A percentile compares a stretch with the other conserved stretches of the same genome.
These are phyloP conservation scores for Cactoblastis cactorum DNA, from an alignment of 2,888 invertebrate species.

Conservation along the genomic window DNA sequence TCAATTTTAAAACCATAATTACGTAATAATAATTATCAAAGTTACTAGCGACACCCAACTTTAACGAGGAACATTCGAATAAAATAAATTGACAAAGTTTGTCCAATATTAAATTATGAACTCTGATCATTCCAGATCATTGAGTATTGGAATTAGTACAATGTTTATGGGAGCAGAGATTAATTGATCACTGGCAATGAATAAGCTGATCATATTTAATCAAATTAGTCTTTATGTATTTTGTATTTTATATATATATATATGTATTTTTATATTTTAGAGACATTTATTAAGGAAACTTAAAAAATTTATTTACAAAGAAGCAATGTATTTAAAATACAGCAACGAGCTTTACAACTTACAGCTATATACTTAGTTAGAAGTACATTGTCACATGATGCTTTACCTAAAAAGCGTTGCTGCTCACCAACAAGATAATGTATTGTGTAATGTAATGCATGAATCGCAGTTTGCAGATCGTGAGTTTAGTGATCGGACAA, in stretches of 20 bases:
- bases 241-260: too few species aligned
- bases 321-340: not conserved
- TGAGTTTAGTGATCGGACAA: too few species aligned
- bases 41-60: not conserved
- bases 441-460: too few species aligned
- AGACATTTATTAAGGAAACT: too few species aligned
- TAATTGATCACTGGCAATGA: not conserved
- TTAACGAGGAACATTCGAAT: not conserved
- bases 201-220: not conserved
- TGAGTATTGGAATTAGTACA: not conserved
- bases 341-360: not conserved
- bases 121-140: slow-evolving; percentile 3
- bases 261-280: too few species aligned
- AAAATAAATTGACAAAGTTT: slow-evolving; percentile 6
- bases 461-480: too few species aligned
- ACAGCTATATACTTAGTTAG: too few species aligned
- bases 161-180: not conserved
- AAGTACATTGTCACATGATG: too few species aligned
- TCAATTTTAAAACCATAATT: not conserved
- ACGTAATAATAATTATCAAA: not conserved
- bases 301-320: too few species aligned
- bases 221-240: not conserved
- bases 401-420: too few species aligned
- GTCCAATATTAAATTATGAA: not conserved
- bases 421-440: too few species aligned